Percentiles rank a stretch among this genome's conserved stretches.
Evolutionary conservation across 2,888 invertebrate genomes (phyloP).

Genomic region (Caenorhabditis sulstoni): DNA sequence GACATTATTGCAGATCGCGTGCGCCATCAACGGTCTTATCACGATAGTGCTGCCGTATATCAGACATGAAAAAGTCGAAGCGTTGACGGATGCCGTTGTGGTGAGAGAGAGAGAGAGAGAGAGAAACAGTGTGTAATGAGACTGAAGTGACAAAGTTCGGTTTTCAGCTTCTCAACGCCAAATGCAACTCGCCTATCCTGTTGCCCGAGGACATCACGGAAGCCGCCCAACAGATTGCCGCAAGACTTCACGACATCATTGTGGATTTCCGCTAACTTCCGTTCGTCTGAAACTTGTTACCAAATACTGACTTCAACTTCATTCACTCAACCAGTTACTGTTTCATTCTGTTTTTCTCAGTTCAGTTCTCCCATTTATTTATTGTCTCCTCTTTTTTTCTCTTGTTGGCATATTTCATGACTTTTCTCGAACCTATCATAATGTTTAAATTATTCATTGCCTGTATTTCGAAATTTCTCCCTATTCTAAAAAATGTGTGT

Average conservation of each 20-base stretch:
- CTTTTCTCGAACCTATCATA: conserved; percentile 14
- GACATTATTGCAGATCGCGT: conserved; percentile 41
- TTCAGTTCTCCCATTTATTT: conserved; percentile 19
- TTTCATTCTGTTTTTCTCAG: background rate
- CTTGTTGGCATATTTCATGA: conserved; percentile 52
- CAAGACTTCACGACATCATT: conserved; percentile 44
- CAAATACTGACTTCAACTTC: background rate
- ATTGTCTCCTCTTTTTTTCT: conserved; percentile 23
- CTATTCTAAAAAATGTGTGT: conserved; percentile 2
- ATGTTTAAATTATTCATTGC: background rate
- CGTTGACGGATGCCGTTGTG: conserved; percentile 46
- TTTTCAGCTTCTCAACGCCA: conserved; percentile 56
- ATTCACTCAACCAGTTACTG: background rate
- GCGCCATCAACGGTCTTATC: conserved; percentile 48
- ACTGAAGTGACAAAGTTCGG: background rate
- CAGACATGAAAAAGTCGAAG: conserved; percentile 38
- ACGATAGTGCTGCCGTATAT: conserved; percentile 40
- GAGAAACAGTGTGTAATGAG: background rate
- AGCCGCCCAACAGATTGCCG: conserved; percentile 43
- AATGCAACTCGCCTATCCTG: conserved; percentile 48
- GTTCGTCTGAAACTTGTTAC: background rate
- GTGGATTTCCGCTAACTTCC: conserved; percentile 26
- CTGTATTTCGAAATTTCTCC: background rate
- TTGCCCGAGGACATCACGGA: conserved; percentile 38
- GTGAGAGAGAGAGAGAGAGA: conserved; percentile 11